Percentiles rank a stretch among this genome's conserved stretches.
phyloP scores from a whole-genome alignment of 1,140 invertebrate genomes.

The Cephus cinctus region DNA sequence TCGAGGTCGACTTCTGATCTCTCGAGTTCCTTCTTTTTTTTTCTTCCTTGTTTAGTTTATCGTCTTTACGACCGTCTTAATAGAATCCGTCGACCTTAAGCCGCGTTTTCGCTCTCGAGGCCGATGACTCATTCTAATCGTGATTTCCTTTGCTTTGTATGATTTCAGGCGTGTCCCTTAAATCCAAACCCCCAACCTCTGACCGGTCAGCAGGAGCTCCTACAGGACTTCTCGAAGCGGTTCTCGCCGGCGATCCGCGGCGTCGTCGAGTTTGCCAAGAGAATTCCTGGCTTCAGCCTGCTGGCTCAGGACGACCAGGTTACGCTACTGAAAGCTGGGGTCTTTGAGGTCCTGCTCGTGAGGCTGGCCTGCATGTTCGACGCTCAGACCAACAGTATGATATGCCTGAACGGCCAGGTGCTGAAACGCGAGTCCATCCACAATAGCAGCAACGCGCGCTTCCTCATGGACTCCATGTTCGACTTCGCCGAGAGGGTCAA shows the following conservation, averaged over 20 bases:
- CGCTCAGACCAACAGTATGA: slow-evolving; percentile 84
- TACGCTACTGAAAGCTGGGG: slow-evolving; percentile 91
- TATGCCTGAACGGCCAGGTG: slow-evolving; percentile 90
- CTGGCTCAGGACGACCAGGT: slow-evolving; percentile 96
- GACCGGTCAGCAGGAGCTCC: slow-evolving; percentile 73
- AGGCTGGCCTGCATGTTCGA: slow-evolving; percentile 93
- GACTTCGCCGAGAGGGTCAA: slow-evolving; percentile 96
- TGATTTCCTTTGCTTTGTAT: too few relatives aligned
- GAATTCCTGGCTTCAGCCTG: slow-evolving; percentile 93
- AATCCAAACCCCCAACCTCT: slow-evolving; percentile 88
- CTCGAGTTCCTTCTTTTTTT: slow-evolving; percentile 41
- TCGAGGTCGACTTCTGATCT: slow-evolving; percentile 27
- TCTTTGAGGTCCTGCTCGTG: slow-evolving; percentile 92
- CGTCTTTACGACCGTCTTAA: too few relatives aligned
- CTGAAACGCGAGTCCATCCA: slow-evolving; percentile 87
- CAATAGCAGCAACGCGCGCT: slow-evolving; percentile 86
- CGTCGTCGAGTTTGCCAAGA: slow-evolving; percentile 96
- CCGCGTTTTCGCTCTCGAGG: too few relatives aligned
- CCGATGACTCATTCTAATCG: too few relatives aligned
- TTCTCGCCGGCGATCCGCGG: slow-evolving; percentile 95
- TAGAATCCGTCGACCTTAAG: too few relatives aligned
- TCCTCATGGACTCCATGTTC: slow-evolving; percentile 95
- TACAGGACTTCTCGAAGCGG: slow-evolving; percentile 88
- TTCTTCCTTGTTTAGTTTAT: too few relatives aligned
- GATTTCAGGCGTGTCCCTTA: slow-evolving; percentile 90